Base-by-base conservation (phyloP, 2,797 vertebrate species). In the Paramormyrops hopkinsi region DNA sequence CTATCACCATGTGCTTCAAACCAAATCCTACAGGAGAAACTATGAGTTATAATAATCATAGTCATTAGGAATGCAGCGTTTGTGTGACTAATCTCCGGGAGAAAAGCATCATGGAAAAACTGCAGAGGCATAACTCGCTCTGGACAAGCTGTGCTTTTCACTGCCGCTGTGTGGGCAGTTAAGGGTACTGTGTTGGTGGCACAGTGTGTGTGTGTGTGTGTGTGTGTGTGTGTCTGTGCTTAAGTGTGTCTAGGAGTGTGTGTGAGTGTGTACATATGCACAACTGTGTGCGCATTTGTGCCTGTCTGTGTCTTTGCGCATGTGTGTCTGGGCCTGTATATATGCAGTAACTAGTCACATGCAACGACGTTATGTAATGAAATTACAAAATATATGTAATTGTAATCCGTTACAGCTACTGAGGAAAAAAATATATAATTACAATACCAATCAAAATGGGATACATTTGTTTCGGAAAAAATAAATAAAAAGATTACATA, bases 81-180 rank as follows among this genome's bases (percentile, higher is more conserved):
- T 37, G 51, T 56, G 25, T 83, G 79, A 48, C 79, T 83, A 83
- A 83, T 48, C 44, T 83, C 41, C 0, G 12, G 84, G 46, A 37
- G 9, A 84, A 86, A 53, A 5, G 25, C 25, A 86, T 53, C 22
- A 54, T 86, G 84, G 84, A 86, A 54, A 51, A 25, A 54, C 84
- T 37, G 50, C 84, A 86, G 50, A n/a, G 25, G 41, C 79, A 48
- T 83, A 83, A 83, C 17, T 83, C 79, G 7, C 41, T 17, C 37
- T 9, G 79, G 41, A 83, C 41, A 83, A 83, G 41, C 79, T 50
- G 41, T 17, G 79, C 79, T 12, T 25, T 22, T 83, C 79, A 11
- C 44, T 83, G 44, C 19, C n/a, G 48, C 76, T 65, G 41, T 76
- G 84, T 46, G 90, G 90, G 88, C 79, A 88, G 85, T 83, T 59